These are phyloP conservation scores for Unio delphinus DNA, from an alignment of 2,888 invertebrate species.

Conservation along the genomic window DNA sequence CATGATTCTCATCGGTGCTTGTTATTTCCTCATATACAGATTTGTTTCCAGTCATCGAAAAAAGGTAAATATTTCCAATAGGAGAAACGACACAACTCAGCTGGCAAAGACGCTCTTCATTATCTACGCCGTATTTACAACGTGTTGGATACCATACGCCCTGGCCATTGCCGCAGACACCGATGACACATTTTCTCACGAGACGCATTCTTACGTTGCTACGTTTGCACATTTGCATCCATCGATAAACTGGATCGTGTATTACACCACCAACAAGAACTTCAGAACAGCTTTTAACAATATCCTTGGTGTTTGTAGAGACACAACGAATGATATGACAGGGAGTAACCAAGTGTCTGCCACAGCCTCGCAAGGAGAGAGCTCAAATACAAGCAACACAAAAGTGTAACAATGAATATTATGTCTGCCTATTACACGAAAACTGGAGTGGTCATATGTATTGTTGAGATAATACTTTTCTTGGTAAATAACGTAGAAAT, in stretches of 20 bases:
- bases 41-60: conserved; percentile 3
- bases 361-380: no score
- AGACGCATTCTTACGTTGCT: conserved; percentile 35
- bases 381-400: no score
- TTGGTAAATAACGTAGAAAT: no score
- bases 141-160: conserved; percentile 45
- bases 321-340: no score
- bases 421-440: no score
- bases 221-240: conserved; percentile 44
- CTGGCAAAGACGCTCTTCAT: conserved; percentile 37
- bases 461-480: no score
- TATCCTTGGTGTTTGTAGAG: conserved; percentile 7
- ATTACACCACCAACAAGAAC: conserved; percentile 31
- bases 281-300: conserved; percentile 26
- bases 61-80: background rate
- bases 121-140: conserved; percentile 28
- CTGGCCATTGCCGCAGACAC: conserved; percentile 27
- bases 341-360: no score
- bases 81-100: background rate
- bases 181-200: conserved; percentile 23
- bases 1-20: conserved; percentile 22
- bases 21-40: conserved; percentile 29
- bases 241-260: conserved; percentile 38
- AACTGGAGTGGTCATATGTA: no score
- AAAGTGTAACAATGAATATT: no score